Conservation (phyloP, 2,888 invertebrate genomes). For the Osedax frankpressi region DNA sequence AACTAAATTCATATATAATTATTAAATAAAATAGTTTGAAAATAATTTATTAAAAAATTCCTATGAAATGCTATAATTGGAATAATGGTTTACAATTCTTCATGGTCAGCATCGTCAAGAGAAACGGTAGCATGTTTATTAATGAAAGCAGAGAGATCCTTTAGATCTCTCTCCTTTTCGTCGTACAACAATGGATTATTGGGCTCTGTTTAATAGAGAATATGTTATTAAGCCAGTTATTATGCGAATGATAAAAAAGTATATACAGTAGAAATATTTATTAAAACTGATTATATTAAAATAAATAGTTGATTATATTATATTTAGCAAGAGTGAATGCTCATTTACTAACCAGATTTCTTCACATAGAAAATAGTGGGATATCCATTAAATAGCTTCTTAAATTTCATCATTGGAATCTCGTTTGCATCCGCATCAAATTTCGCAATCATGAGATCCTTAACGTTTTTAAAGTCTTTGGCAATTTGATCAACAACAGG, state of each 20-base stretch:
- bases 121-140: background rate
- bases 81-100: background rate
- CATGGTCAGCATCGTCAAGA: background rate
- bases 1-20: no score
- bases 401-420: background rate
- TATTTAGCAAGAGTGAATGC: no score
- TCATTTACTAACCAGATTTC: background rate
- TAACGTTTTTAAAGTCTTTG: background rate
- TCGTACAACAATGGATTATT: background rate
- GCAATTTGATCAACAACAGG: background rate
- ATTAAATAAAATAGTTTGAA: no score
- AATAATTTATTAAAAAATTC: no score
- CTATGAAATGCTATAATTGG: no score
- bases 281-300: no score
- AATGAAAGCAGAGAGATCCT: background rate
- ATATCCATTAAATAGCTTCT: background rate
- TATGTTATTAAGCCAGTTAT: no score
- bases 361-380: background rate
- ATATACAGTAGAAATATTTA: no score
- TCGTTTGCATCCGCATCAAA: background rate
- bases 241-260: no score
- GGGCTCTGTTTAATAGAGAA: background rate
- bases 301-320: no score
- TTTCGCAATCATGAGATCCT: background rate
- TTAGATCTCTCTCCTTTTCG: background rate